phyloP scores from a whole-genome alignment of 2,888 invertebrate species.

The Nebria brevicollis region DNA sequence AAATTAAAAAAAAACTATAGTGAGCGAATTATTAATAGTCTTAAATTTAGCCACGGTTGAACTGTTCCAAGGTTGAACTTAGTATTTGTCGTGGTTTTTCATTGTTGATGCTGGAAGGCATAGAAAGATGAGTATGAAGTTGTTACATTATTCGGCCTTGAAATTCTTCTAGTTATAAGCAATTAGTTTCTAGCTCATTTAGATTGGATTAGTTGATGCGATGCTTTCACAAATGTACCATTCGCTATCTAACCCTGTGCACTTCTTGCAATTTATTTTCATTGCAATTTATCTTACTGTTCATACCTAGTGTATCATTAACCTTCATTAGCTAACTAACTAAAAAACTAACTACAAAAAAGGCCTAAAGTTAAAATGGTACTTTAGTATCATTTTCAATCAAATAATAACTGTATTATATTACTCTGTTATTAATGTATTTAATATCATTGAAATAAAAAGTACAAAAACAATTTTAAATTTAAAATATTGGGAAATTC shows the following conservation, averaged over 20 bases:
- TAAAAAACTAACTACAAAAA: no score
- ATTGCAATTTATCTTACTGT: no score
- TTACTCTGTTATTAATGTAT: no score
- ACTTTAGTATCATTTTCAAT: no score
- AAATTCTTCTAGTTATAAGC: neutral
- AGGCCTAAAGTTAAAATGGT: no score
- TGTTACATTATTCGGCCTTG: conserved; percentile 1
- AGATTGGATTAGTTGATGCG: neutral
- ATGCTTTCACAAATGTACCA: neutral
- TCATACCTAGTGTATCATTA: no score
- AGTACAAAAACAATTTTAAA: no score
- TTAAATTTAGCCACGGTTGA: neutral
- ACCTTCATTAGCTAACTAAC: no score
- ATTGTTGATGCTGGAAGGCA: neutral
- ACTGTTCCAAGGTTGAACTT: neutral
- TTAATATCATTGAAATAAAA: no score
- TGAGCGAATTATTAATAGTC: neutral
- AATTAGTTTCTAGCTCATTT: neutral
- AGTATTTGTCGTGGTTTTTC: neutral
- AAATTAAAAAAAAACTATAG: neutral
- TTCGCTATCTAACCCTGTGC: neutral
- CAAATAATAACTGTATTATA: no score
- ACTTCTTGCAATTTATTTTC: no score
- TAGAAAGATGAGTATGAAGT: neutral
- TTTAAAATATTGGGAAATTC: no score